Evolutionary conservation across 1,140 invertebrate species (phyloP).

Genomic region (Sinella curviseta): DNA sequence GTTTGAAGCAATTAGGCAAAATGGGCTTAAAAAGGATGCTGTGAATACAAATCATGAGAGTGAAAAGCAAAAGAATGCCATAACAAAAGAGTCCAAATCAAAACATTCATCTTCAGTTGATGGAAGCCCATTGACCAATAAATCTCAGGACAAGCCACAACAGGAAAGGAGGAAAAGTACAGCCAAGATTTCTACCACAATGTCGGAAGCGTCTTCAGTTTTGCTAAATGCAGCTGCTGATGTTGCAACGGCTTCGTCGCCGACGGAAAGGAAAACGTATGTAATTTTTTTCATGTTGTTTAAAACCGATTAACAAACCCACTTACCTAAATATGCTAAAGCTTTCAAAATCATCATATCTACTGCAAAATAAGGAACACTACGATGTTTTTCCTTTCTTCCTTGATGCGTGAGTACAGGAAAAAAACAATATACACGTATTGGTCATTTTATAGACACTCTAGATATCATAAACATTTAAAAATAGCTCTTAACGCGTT

Average conservation of each 20-base stretch:
- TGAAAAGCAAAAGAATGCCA: neutral
- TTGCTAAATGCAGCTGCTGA: neutral
- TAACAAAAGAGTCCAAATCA: too few species aligned
- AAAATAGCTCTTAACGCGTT: too few species aligned
- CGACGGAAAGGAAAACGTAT: conserved; percentile 17
- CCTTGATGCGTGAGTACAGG: too few species aligned
- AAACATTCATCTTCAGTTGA: too few species aligned
- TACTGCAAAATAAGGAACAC: too few species aligned
- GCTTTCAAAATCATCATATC: too few species aligned
- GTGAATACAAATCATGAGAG: neutral
- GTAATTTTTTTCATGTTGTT: neutral
- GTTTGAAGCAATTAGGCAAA: neutral
- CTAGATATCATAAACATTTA: too few species aligned
- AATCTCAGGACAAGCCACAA: neutral
- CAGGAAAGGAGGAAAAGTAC: neutral
- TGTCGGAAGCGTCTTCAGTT: neutral
- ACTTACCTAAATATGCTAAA: too few species aligned
- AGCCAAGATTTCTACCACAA: neutral
- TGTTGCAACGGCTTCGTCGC: neutral
- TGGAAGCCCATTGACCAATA: too few species aligned
- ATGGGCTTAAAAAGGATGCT: neutral
- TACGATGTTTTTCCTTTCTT: too few species aligned
- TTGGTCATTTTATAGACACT: too few species aligned
- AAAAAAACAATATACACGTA: too few species aligned
- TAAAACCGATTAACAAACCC: neutral